Percentiles rank a stretch among this genome's conserved stretches.
Conservation (phyloP, 2,888 invertebrate genomes). For the Sceliomorpha sp. region DNA sequence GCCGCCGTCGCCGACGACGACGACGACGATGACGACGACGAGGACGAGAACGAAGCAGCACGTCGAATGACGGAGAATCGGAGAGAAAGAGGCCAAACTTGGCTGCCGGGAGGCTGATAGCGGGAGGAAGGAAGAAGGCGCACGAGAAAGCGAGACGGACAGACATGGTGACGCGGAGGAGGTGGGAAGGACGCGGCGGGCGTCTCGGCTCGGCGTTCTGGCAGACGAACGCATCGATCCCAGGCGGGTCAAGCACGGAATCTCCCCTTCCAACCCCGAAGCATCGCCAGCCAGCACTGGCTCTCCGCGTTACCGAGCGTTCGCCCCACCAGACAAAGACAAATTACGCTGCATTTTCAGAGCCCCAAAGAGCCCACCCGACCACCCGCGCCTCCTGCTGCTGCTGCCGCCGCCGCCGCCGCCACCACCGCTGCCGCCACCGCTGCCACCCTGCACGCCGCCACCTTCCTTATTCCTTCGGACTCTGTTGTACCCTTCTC, state of each 20-base stretch:
- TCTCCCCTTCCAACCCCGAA: constrained; percentile 67
- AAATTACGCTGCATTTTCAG: constrained; percentile 80
- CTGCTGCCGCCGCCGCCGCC: constrained; percentile 18
- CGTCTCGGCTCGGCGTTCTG: constrained; percentile 78
- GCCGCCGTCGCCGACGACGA: too few relatives aligned
- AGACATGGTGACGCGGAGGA: constrained; percentile 60
- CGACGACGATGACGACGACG: constrained; percentile 38
- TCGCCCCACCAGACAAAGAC: constrained; percentile 79
- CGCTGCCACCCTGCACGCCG: constrained; percentile 19
- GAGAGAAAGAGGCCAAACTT: constrained; percentile 41
- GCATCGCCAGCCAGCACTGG: constrained; percentile 52
- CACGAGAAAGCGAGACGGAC: too few relatives aligned
- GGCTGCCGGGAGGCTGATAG: constrained; percentile 41
- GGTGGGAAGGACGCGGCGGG: constrained; percentile 74
- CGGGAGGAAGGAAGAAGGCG: constrained; percentile 45
- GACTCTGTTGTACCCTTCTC: constrained; percentile 33
- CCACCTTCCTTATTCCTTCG: constrained; percentile 49
- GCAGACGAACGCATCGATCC: constrained; percentile 81
- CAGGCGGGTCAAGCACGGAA: constrained; percentile 80
- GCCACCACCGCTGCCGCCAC: constrained; percentile 25
- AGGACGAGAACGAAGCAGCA: too few relatives aligned
- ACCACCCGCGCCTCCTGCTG: constrained; percentile 49
- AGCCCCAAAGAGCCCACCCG: constrained; percentile 73
- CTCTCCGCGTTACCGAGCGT: constrained; percentile 68
- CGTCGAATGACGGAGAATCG: constrained; percentile 42